Evolutionary conservation across 2,113 vertebrate species (phyloP).

Genomic region (Dryoscopus gambensis): DNA sequence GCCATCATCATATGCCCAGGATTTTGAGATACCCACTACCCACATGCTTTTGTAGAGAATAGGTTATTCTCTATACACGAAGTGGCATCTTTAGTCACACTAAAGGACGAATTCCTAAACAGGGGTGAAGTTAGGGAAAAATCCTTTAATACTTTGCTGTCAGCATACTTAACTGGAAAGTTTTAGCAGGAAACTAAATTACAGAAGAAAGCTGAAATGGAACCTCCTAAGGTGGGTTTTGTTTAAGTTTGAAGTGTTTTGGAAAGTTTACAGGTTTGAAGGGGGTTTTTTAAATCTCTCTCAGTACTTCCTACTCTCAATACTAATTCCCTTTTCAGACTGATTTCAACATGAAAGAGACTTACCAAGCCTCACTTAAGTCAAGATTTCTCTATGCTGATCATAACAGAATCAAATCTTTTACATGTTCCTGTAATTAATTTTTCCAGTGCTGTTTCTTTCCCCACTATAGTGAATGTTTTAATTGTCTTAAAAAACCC

Average conservation of each 20-base stretch:
- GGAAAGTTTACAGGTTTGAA: neutral
- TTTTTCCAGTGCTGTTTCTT: neutral
- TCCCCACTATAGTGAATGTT: neutral
- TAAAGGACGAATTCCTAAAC: neutral
- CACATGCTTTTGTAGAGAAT: slow-evolving; percentile 16
- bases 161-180: neutral
- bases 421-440: neutral
- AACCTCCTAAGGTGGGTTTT: neutral
- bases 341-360: neutral
- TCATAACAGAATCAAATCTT: neutral
- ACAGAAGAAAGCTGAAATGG: neutral
- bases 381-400: neutral
- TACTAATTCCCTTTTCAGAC: neutral
- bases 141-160: neutral
- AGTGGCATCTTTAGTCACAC: neutral
- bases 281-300: neutral
- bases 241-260: slow-evolving; percentile 16
- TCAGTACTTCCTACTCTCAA: neutral
- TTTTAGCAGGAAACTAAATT: neutral
- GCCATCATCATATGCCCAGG: neutral
- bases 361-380: neutral
- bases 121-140: neutral
- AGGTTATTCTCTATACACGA: neutral
- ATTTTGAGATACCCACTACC: neutral
- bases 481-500: neutral